Evolutionary conservation across 2,888 invertebrate species (phyloP).

Genomic region (Platerodrilus igneus): DNA sequence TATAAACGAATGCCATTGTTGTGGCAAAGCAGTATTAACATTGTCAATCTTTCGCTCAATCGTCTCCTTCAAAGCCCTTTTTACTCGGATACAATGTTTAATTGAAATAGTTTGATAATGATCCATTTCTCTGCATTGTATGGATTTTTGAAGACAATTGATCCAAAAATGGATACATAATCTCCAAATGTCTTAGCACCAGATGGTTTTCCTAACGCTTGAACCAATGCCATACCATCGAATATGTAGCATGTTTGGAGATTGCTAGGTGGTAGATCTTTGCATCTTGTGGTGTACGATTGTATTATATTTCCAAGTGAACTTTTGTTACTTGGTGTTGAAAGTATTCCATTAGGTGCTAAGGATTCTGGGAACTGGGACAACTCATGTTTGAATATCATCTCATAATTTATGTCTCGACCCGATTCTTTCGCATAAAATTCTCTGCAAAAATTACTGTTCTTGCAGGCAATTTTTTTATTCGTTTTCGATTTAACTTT

Average conservation of each 20-base stretch:
- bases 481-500: background rate
- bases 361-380: conserved; percentile 3
- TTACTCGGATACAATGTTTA: conserved; percentile 5
- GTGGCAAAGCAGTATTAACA: conserved; percentile 13
- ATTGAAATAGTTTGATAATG: conserved; percentile 8
- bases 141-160: conserved; percentile 11
- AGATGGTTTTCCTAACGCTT: conserved; percentile 14
- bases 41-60: background rate
- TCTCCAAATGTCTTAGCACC: conserved; percentile 10
- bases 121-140: conserved; percentile 10
- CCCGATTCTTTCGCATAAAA: conserved; percentile 10
- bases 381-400: conserved; percentile 7
- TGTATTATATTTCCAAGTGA: conserved; percentile 4
- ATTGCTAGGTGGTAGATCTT: conserved; percentile 1
- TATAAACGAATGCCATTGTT: conserved; percentile 22
- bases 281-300: background rate
- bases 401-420: conserved; percentile 2
- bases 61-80: background rate
- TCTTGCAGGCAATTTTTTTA: background rate
- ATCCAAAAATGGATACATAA: conserved; percentile 11
- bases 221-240: conserved; percentile 11
- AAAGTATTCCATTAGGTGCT: background rate
- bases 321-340: conserved; percentile 3
- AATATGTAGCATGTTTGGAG: conserved; percentile 5
- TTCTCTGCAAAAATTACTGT: conserved; percentile 6